Conservation (phyloP, 1,140 invertebrate genomes). For the Magallana gigas region DNA sequence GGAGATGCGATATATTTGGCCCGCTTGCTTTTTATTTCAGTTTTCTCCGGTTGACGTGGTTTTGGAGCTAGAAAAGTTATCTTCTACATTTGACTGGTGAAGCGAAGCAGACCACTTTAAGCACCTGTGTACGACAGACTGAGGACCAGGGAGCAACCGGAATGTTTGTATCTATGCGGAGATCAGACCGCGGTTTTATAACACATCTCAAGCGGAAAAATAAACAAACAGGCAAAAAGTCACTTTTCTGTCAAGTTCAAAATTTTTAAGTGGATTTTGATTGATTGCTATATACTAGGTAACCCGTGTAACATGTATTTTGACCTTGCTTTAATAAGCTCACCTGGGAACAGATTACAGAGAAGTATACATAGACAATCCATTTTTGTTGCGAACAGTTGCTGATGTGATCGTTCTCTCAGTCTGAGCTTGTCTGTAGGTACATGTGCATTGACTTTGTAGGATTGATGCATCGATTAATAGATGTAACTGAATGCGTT, state of each 20-base stretch:
- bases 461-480: too few species aligned
- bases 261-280: slow-evolving; percentile 27
- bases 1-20: slow-evolving; percentile 32
- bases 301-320: not conserved
- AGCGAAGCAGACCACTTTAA: not conserved
- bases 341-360: not conserved
- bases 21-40: slow-evolving; percentile 33
- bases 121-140: slow-evolving; percentile 26
- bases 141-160: not conserved
- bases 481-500: too few species aligned
- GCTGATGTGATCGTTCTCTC: too few species aligned
- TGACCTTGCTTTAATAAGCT: not conserved
- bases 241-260: slow-evolving; percentile 7
- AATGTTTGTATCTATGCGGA: slow-evolving; percentile 15
- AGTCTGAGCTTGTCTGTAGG: too few species aligned
- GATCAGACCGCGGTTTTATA: slow-evolving; percentile 21
- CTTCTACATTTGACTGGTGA: not conserved
- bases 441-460: too few species aligned
- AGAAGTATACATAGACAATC: too few species aligned
- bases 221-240: slow-evolving; percentile 28
- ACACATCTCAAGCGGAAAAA: slow-evolving; percentile 15
- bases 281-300: slow-evolving; percentile 4
- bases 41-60: slow-evolving; percentile 26
- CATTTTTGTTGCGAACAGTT: too few species aligned
- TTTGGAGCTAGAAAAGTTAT: slow-evolving; percentile 24